phyloP scores from a whole-genome alignment of 2,113 vertebrate species.

The Chlamydotis undulata region DNA sequence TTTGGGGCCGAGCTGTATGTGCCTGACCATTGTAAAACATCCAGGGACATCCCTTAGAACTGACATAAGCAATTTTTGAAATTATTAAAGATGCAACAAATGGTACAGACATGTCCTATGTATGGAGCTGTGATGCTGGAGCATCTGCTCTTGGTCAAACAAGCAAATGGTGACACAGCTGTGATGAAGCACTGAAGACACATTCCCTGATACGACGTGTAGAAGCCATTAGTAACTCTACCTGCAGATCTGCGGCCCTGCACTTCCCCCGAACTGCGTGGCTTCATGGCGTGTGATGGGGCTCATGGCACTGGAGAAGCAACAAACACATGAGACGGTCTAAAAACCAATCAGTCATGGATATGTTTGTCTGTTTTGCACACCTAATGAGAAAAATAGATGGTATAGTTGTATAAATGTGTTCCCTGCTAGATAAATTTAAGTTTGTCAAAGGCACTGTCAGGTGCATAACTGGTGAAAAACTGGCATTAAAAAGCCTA shows the following conservation, averaged over 20 bases:
- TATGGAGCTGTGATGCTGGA: neutral
- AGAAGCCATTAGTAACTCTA: neutral
- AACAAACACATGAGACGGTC: neutral
- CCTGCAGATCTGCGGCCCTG: neutral
- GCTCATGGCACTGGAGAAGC: neutral
- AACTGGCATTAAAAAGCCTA: neutral
- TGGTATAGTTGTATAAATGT: neutral
- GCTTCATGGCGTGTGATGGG: neutral
- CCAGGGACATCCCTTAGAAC: neutral
- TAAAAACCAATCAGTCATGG: neutral
- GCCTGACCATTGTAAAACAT: neutral
- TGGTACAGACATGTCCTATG: accelerated
- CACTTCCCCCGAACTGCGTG: accelerated
- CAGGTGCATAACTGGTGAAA: neutral
- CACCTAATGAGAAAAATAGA: neutral
- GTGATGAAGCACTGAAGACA: neutral
- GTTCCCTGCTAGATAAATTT: neutral
- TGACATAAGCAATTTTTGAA: neutral
- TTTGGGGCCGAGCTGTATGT: neutral
- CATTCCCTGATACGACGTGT: neutral
- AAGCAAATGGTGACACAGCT: neutral
- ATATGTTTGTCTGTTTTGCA: neutral
- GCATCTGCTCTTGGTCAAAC: neutral
- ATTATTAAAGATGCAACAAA: neutral
- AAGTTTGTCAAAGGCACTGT: neutral